Conservation (phyloP, 2,113 vertebrate genomes). For the Pterophyllum scalare region DNA sequence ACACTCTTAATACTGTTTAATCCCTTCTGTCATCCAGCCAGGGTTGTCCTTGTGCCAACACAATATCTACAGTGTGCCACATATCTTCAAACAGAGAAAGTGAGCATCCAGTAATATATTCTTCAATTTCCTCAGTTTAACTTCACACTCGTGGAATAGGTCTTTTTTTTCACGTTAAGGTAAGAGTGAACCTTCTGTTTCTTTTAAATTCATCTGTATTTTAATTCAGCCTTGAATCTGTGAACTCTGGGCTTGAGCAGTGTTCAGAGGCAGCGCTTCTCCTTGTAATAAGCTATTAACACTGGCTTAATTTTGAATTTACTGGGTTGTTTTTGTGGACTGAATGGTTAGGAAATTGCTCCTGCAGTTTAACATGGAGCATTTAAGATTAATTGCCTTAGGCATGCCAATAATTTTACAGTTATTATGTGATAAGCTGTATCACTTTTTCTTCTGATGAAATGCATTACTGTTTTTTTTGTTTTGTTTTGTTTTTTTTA, state of each 20-base stretch:
- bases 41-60: slow-evolving; percentile 48
- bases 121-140: not conserved
- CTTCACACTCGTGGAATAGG: slow-evolving; percentile 21
- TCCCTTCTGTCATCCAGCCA: slow-evolving; percentile 63
- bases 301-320: slow-evolving; percentile 32
- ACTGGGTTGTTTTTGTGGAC: slow-evolving; percentile 43
- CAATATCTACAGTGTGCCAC: slow-evolving; percentile 41
- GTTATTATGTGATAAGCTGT: slow-evolving; percentile 71
- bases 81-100: slow-evolving; percentile 53
- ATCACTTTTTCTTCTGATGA: slow-evolving; percentile 65
- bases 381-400: slow-evolving; percentile 59
- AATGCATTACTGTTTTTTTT: slow-evolving; percentile 48
- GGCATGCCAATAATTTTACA: slow-evolving; percentile 53
- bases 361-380: slow-evolving; percentile 37
- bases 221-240: not conserved
- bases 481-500: not conserved
- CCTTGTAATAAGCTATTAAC: slow-evolving; percentile 22
- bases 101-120: slow-evolving; percentile 24
- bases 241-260: not conserved
- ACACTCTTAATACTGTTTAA: slow-evolving; percentile 79
- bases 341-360: slow-evolving; percentile 54
- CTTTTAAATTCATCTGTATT: not conserved
- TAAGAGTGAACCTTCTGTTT: slow-evolving; percentile 39
- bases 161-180: slow-evolving; percentile 33
- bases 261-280: not conserved